phyloP scores from a whole-genome alignment of 2,888 invertebrate genomes.

The Hololepta plana region DNA sequence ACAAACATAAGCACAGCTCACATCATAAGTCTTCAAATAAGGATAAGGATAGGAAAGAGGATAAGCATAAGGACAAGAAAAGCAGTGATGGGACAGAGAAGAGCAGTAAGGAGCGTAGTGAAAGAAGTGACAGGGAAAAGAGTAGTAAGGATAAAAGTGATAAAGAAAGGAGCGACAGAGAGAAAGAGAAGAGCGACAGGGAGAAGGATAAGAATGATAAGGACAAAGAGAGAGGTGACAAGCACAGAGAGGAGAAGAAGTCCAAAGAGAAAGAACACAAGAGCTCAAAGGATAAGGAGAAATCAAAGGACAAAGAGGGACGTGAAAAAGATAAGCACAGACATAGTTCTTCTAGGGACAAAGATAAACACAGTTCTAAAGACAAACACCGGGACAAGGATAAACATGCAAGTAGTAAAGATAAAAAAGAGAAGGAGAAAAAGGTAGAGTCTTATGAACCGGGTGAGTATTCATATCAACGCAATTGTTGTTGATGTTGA shows the following conservation, averaged over 20 bases:
- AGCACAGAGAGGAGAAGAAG: constrained; percentile 12
- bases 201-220: constrained; percentile 25
- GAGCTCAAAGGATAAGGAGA: constrained; percentile 16
- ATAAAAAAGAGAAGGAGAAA: constrained; percentile 9
- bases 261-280: constrained; percentile 25
- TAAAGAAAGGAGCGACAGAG: constrained; percentile 25
- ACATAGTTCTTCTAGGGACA: constrained; percentile 25
- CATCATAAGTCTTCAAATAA: constrained; percentile 19
- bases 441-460: constrained; percentile 7
- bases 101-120: constrained; percentile 18
- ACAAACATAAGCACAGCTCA: constrained; percentile 20
- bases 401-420: constrained; percentile 10
- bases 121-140: constrained; percentile 11
- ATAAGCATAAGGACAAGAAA: constrained; percentile 13
- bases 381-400: constrained; percentile 16
- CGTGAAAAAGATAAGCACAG: constrained; percentile 35
- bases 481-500: constrained; percentile 1
- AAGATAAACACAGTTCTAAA: constrained; percentile 18
- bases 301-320: constrained; percentile 23
- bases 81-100: constrained; percentile 18
- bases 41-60: constrained; percentile 26
- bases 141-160: constrained; percentile 9
- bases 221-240: constrained; percentile 7
- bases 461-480: no score
- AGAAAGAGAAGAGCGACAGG: constrained; percentile 27